Conservation (phyloP, 1,140 invertebrate species). For the Zaprionus gabonicus region DNA sequence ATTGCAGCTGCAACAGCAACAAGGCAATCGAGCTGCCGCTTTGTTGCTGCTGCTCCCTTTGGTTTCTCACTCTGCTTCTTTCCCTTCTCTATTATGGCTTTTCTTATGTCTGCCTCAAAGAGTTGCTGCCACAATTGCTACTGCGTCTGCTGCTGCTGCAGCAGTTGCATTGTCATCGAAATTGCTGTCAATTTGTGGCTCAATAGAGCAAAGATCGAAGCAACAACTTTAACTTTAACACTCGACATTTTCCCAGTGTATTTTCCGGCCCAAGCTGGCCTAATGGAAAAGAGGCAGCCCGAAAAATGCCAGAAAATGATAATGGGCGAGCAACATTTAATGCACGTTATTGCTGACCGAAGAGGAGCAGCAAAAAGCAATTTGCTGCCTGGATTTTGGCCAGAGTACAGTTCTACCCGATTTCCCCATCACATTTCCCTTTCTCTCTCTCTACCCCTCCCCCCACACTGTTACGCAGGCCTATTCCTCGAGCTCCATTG, state of each 20-base stretch:
- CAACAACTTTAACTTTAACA: background rate
- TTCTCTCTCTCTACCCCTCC: background rate
- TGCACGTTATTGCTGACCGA: slow-evolving; percentile 71
- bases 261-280: background rate
- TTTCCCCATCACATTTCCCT: background rate
- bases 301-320: slow-evolving; percentile 67
- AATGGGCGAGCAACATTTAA: slow-evolving; percentile 83
- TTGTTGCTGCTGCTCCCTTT: slow-evolving; percentile 33
- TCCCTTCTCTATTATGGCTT: slow-evolving; percentile 48
- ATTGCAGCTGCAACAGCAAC: slow-evolving; percentile 9
- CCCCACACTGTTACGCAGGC: background rate
- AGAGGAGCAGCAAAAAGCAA: slow-evolving; percentile 66
- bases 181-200: slow-evolving; percentile 57
- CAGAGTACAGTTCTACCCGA: slow-evolving; percentile 8
- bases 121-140: slow-evolving; percentile 55
- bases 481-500: background rate
- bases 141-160: slow-evolving; percentile 37
- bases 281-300: slow-evolving; percentile 69
- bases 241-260: background rate
- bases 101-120: slow-evolving; percentile 51
- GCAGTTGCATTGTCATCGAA: slow-evolving; percentile 57
- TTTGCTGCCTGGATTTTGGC: slow-evolving; percentile 67
- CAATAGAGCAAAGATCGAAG: slow-evolving; percentile 43
- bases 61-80: slow-evolving; percentile 5
- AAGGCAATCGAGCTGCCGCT: slow-evolving; percentile 47